Evolutionary conservation across 1,140 invertebrate species (phyloP), one percentile per base, ranked within the genome.

Genomic region (Zelostemma sp.): DNA sequence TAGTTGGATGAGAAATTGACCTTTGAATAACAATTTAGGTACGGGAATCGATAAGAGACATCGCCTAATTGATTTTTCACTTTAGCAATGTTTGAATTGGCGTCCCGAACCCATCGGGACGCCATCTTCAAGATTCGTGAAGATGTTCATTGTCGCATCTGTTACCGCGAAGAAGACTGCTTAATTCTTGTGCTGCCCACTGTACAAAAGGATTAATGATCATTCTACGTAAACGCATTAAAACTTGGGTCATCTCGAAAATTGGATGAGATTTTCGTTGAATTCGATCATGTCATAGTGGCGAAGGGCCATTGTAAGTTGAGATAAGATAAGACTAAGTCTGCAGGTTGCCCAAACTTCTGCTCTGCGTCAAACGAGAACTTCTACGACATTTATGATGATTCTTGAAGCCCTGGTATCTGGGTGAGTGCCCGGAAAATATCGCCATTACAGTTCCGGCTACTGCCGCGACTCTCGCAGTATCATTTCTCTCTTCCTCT

Each of bases 21-120:
- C 45, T 12, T 41, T 28, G 62, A 65, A 65, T 65, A 58, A 54
- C 46, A 65, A 65, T 65, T 43, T 9, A n/a, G 25, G 14, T 38
- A 17, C 14, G 17, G 25, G n/a, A 40, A 12, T 53, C n/a, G 50
- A 41, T 41, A 15, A 6, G 14, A 41, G 15, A 41, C 6, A 15
- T 12, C 40, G 1, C 15, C 14, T 41, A n/a, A 41, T 15, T 41
- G 11, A 15, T 41, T 15, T 8, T 15, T 41, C 14, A 14, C 12
- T 41, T 4, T 38, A 38, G 2, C 2, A 12, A 12, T 38, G 9
- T 38, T 38, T 2, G 9, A 38, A 38, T 11, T 9, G 9, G 9
- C 14, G 9, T 12, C 11, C 9, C 14, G 14, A 38, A 38, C 9
- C 11, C 3, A 38, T 11, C 35, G 9, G 35, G 14, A 38, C 9